Base-by-base conservation (phyloP, 1,140 invertebrate genomes). In the Steinernema feltiae region DNA sequence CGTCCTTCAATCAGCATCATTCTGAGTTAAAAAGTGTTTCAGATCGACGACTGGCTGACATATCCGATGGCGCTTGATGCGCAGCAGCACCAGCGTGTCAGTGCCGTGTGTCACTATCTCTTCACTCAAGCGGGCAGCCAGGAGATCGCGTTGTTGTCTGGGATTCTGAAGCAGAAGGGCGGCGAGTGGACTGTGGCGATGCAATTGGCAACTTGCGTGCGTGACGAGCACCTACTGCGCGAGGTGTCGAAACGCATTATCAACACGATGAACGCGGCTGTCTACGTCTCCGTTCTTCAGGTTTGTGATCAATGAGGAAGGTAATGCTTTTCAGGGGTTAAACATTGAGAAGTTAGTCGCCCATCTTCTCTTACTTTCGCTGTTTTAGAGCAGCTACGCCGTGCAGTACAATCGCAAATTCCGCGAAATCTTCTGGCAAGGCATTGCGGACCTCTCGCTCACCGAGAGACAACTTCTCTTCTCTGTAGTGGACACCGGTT, bases 41-140 rank as follows among this genome's bases (percentile, higher is more conserved):
- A 84, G 82, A 74, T 83, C 21, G 48, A 69, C 30, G 75, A 78
- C 76, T 85, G 84, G 84, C 73, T 85, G 7, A 53, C 53, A 17
- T 73, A 76, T 30, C 81, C 81, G 17, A 81, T 76, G 31, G 80
- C 82, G n/a, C 70, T 83, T 35, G 74, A 79, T 27, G 78, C 79
- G 32, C 83, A 86, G 53, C 76, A 86, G 31, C 80, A 85, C 74
- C 83, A 86, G 74, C 83, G 85, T 46, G 53, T 84, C 46, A 84
- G 82, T n/a, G 83, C 83, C 27, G 79, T 85, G 32, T 85, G 84
- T 71, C 82, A 86, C 78, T 79, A 79, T 71, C 70, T 85, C 29
- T 86, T 80, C 48, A 80, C 78, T n/a, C 76, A 86, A 35, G 74
- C 76, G 29, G 79, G 81, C 21, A 74, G 74, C 18, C 46, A 80